These are phyloP conservation scores for Orchestes rusci DNA, from an alignment of 2,888 invertebrate genomes.

Conservation along the genomic window DNA sequence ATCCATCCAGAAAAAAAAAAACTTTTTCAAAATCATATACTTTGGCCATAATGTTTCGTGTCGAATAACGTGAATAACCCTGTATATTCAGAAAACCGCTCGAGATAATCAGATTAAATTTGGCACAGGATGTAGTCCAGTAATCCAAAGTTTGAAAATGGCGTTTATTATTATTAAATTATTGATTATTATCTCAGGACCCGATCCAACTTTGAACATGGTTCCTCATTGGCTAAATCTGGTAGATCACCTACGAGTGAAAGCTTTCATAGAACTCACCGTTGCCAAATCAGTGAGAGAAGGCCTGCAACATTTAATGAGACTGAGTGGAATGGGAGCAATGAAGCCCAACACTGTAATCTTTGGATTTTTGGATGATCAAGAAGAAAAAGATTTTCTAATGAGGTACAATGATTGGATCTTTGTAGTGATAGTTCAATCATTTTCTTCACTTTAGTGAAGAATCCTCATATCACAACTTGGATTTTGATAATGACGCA, in stretches of 20 bases:
- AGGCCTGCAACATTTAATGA: slow-evolving; percentile 86
- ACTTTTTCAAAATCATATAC: too few species aligned
- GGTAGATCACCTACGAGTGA: slow-evolving; percentile 92
- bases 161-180: too few species aligned
- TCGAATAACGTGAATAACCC: too few species aligned
- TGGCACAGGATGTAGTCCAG: too few species aligned
- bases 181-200: slow-evolving; percentile 32
- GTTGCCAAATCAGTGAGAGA: slow-evolving; percentile 76
- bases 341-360: slow-evolving; percentile 99
- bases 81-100: too few species aligned
- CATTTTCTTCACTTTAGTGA: slow-evolving; percentile 40
- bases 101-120: too few species aligned
- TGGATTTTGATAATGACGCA: slow-evolving; percentile 48
- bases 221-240: slow-evolving; percentile 86
- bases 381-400: slow-evolving; percentile 71
- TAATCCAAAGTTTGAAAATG: too few species aligned
- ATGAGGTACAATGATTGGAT: slow-evolving; percentile 46
- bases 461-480: slow-evolving; percentile 55
- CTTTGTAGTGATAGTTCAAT: not conserved
- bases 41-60: too few species aligned
- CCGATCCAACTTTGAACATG: slow-evolving; percentile 69
- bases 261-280: slow-evolving; percentile 94
- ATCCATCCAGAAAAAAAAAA: too few species aligned
- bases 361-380: slow-evolving; percentile 83
- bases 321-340: slow-evolving; percentile 92